phyloP scores from a whole-genome alignment of 2,797 vertebrate genomes.

The Chaetodon trifasciatus region DNA sequence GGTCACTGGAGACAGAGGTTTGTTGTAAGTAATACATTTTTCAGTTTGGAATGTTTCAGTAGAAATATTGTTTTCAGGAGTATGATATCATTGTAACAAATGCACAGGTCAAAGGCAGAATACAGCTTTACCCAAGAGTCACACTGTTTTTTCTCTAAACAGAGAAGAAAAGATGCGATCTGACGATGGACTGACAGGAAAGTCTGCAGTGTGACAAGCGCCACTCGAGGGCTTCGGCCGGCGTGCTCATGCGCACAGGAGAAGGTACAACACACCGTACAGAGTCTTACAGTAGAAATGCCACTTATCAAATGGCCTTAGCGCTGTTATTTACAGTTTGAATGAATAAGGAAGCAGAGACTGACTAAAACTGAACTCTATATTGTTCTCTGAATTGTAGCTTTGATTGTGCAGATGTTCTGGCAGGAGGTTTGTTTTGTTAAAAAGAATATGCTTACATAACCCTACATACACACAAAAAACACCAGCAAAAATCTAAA shows the following conservation, averaged over 20 bases:
- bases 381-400: slow-evolving; percentile 13
- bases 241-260: slow-evolving; percentile 31
- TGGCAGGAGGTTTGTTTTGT: slow-evolving; percentile 49
- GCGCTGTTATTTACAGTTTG: slow-evolving; percentile 17
- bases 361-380: slow-evolving; percentile 5
- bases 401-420: slow-evolving; percentile 41
- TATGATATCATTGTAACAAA: slow-evolving; percentile 34
- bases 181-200: slow-evolving; percentile 8
- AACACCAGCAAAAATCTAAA: slow-evolving; percentile 10
- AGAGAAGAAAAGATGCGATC: slow-evolving; percentile 28
- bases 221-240: slow-evolving; percentile 20
- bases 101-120: slow-evolving; percentile 39
- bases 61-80: slow-evolving; percentile 32
- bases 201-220: slow-evolving; percentile 25
- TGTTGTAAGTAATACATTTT: slow-evolving; percentile 28
- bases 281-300: not conserved
- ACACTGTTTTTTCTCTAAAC: slow-evolving; percentile 34
- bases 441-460: slow-evolving; percentile 30
- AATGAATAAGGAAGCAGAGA: slow-evolving; percentile 38
- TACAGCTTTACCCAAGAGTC: slow-evolving; percentile 27
- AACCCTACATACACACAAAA: slow-evolving; percentile 36
- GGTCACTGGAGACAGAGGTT: slow-evolving; percentile 40
- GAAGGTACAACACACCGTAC: slow-evolving; percentile 25
- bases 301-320: slow-evolving; percentile 16
- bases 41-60: slow-evolving; percentile 68